Percentiles rank a stretch among this genome's conserved stretches.
These are phyloP conservation scores for Aporophyla lueneburgensis DNA, from an alignment of 2,888 invertebrate genomes.

Conservation along the genomic window DNA sequence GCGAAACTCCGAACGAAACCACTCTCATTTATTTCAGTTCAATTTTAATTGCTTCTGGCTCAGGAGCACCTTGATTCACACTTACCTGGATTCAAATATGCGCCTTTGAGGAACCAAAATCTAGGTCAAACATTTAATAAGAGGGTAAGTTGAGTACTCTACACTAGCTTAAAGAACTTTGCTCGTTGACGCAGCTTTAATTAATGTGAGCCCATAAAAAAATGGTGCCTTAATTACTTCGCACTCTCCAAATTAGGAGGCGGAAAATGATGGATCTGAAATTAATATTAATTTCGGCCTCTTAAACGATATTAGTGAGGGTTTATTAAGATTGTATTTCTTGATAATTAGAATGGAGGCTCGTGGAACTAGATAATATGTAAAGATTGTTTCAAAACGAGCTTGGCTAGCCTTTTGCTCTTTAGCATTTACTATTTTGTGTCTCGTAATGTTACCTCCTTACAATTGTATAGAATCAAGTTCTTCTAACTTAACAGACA, in stretches of 20 bases:
- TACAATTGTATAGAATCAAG: too few relatives aligned
- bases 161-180: constrained; percentile 27
- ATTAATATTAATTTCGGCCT: constrained; percentile 28
- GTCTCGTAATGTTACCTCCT: too few relatives aligned
- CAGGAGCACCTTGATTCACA: constrained; percentile 20
- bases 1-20: background rate
- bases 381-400: background rate
- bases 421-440: background rate
- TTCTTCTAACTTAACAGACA: too few relatives aligned
- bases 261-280: constrained; percentile 37
- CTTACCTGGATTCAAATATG: constrained; percentile 26
- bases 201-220: constrained; percentile 38
- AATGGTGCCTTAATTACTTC: constrained; percentile 44
- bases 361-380: constrained; percentile 9
- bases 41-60: constrained; percentile 46
- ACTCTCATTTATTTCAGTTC: constrained; percentile 13
- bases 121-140: constrained; percentile 42
- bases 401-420: too few relatives aligned
- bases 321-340: constrained; percentile 16
- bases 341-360: background rate
- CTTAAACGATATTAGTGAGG: constrained; percentile 41
- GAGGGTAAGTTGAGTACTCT: constrained; percentile 25
- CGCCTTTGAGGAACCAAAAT: constrained; percentile 29
- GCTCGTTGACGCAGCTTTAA: constrained; percentile 44
- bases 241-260: constrained; percentile 29